phyloP scores from a whole-genome alignment of 1,140 invertebrate species.

The Formica exsecta region DNA sequence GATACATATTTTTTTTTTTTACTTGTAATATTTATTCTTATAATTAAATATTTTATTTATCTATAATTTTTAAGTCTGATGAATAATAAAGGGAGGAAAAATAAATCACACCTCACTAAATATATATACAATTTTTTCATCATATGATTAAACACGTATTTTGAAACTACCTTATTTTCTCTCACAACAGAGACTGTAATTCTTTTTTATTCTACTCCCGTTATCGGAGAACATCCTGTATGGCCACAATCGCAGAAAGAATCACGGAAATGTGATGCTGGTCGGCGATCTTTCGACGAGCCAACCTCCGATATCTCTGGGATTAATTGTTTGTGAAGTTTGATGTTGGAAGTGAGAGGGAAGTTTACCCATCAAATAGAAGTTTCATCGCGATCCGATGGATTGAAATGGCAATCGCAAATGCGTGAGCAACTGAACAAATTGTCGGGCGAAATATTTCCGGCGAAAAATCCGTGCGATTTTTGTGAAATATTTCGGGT shows the following conservation, averaged over 20 bases:
- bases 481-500: conserved; percentile 46
- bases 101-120: neutral
- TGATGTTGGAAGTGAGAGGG: conserved; percentile 26
- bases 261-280: conserved; percentile 8
- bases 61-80: neutral
- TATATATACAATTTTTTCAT: neutral
- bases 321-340: conserved; percentile 59
- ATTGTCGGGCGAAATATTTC: conserved; percentile 11
- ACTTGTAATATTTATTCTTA: neutral
- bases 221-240: neutral
- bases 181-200: neutral
- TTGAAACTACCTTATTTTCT: neutral
- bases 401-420: conserved; percentile 31
- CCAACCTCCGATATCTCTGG: conserved; percentile 22
- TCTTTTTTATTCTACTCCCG: neutral
- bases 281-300: conserved; percentile 4
- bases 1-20: neutral
- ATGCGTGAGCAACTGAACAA: conserved; percentile 18
- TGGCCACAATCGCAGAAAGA: conserved; percentile 13
- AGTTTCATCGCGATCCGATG: conserved; percentile 47
- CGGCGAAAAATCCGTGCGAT: conserved; percentile 14
- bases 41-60: neutral
- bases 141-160: neutral
- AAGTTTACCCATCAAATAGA: conserved; percentile 55
- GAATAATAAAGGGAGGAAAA: neutral